Evolutionary conservation across 2,113 vertebrate species (phyloP), one percentile per base, ranked within the genome.

Genomic region (Mastomys natalensis): DNA sequence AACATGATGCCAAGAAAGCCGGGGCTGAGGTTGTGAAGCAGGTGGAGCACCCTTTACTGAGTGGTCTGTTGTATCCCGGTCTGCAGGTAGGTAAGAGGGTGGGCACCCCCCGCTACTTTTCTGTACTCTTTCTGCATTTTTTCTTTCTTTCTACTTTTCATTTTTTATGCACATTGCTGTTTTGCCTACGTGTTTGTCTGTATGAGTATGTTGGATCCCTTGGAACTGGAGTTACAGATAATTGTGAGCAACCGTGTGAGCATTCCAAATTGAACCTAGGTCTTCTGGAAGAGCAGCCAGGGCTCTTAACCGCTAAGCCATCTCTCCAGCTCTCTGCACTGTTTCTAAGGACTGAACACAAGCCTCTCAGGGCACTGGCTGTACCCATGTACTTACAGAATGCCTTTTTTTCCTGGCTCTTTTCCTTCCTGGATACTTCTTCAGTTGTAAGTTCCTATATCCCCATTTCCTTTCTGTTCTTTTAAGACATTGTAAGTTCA

Each of bases 11-110:
- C 2, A 99, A 99, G 98, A 99, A 99, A 97, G 99, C 99, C 0
- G 99, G 99, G 34, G 99, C 99, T 0, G 99, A 99, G 98, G 99
- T 99, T 15, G 99, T 99, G 43, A 99, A 99, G 98, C 99, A 99
- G 97, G 99, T 99, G 98, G 99, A 99, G 85, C 99, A 99, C 87
- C 99, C 99, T 1, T 97, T 99, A 97, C 98, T 99, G 90, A 99
- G 99, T 16, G 99, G 99, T 15, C 99, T 99, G 70, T 99, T 99
- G n/a, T 99, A 99, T 97, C 99, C 99, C 0, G 99, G 99, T 97
- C 98, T 99, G 51, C 99, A 99, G 99, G 99, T 99, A 98, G 1
- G n/a, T 2, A 4, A 2, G 15, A 73, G 64, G 11, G 22, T 16
- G n/a, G 81, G 7, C 58, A 6, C 58, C 26, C 55, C 82, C 37